Conservation (phyloP, 1,140 invertebrate genomes). For the Wasmannia auropunctata region DNA sequence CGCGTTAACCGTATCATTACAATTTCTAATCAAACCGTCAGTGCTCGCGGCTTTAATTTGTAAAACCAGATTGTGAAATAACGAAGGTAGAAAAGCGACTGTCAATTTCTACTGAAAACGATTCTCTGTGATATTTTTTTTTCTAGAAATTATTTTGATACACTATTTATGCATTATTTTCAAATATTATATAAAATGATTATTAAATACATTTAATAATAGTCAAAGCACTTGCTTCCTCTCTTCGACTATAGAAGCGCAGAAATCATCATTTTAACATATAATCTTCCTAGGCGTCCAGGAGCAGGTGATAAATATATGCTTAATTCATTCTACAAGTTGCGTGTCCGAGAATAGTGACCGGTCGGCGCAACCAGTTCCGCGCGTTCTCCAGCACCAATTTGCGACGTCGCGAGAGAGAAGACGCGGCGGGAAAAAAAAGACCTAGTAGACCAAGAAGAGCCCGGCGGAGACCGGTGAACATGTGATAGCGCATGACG, state of each 20-base stretch:
- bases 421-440: constrained; percentile 33
- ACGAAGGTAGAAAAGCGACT: background rate
- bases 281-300: background rate
- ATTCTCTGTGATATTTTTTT: background rate
- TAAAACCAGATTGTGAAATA: constrained; percentile 20
- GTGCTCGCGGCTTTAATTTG: constrained; percentile 16
- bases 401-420: constrained; percentile 56
- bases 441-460: constrained; percentile 12
- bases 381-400: constrained; percentile 60
- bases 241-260: background rate
- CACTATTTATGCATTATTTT: background rate
- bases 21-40: constrained; percentile 47
- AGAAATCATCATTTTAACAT: background rate
- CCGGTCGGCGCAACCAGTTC: constrained; percentile 46
- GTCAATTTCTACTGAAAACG: background rate
- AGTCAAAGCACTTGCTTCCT: background rate
- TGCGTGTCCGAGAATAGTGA: background rate
- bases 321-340: background rate
- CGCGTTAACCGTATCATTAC: constrained; percentile 53
- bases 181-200: background rate
- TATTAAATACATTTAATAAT: background rate
- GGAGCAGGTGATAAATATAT: constrained; percentile 23
- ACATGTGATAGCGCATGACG: constrained; percentile 77
- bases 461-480: constrained; percentile 57
- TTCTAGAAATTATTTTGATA: background rate